phyloP scores from a whole-genome alignment of 2,888 invertebrate species.

The Argynnis bischoffii region DNA sequence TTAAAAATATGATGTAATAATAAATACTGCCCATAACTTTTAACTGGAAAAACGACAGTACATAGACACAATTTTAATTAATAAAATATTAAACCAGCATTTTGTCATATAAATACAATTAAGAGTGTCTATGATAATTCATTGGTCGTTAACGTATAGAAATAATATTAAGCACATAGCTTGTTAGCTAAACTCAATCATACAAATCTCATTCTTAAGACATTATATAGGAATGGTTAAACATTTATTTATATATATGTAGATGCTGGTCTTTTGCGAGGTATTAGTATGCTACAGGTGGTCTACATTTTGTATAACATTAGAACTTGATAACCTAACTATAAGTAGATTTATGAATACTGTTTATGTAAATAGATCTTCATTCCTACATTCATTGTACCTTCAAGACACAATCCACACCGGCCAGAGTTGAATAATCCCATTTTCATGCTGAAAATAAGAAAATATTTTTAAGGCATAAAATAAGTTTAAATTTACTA shows the following conservation, averaged over 20 bases:
- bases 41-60: not conserved
- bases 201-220: conserved; percentile 21
- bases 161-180: not conserved
- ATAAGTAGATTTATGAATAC: conserved; percentile 77
- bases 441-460: conserved; percentile 66
- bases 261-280: conserved; percentile 35
- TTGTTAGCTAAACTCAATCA: not conserved
- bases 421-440: conserved; percentile 56
- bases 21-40: conserved; percentile 34
- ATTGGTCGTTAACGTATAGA: not conserved
- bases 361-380: conserved; percentile 79
- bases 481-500: not conserved
- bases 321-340: conserved; percentile 40
- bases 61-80: conserved; percentile 33
- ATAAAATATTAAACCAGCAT: conserved; percentile 19
- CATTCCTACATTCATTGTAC: conserved; percentile 67
- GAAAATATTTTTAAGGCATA: conserved; percentile 17
- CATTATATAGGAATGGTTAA: conserved; percentile 32
- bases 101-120: conserved; percentile 8
- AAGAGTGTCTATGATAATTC: not conserved
- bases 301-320: conserved; percentile 34
- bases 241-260: conserved; percentile 25
- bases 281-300: conserved; percentile 33
- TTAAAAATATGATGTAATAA: conserved; percentile 48
- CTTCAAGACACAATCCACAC: conserved; percentile 59